These are phyloP conservation scores for Onychostruthus taczanowskii DNA, from an alignment of 2,113 vertebrate genomes.

Conservation along the genomic window DNA sequence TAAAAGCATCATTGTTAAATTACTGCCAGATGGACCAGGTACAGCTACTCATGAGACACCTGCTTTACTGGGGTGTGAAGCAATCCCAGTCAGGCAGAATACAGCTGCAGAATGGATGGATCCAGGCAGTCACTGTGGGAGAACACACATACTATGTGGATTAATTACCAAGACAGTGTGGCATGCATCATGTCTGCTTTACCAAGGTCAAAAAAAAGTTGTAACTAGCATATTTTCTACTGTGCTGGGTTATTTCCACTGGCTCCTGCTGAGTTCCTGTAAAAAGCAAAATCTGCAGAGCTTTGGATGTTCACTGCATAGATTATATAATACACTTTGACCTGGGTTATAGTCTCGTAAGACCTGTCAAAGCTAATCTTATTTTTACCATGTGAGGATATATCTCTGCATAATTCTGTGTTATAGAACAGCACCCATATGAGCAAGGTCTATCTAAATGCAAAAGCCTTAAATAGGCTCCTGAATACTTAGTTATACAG, in stretches of 20 bases:
- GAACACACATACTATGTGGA: not conserved
- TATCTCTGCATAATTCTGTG: not conserved
- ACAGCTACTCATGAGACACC: constrained; percentile 4
- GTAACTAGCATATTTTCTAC: not conserved
- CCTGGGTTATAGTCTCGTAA: not conserved
- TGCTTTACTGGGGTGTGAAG: not conserved
- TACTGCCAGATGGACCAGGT: constrained; percentile 33
- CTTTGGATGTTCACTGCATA: not conserved
- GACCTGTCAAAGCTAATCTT: not conserved
- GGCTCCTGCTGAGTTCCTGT: not conserved
- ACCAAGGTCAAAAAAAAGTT: not conserved
- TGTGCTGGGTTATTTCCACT: not conserved
- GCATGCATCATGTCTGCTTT: not conserved
- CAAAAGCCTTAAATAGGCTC: not conserved
- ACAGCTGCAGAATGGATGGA: not conserved
- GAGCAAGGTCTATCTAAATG: not conserved
- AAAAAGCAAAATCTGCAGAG: not conserved
- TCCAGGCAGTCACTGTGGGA: not conserved
- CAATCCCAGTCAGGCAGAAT: not conserved
- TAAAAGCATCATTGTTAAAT: not conserved
- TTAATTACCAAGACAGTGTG: not conserved
- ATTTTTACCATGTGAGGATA: not conserved
- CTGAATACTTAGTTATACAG: not conserved
- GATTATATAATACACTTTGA: not conserved
- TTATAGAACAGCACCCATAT: not conserved